Conservation (phyloP, 2,888 invertebrate species). For the Dryomyza anilis region DNA sequence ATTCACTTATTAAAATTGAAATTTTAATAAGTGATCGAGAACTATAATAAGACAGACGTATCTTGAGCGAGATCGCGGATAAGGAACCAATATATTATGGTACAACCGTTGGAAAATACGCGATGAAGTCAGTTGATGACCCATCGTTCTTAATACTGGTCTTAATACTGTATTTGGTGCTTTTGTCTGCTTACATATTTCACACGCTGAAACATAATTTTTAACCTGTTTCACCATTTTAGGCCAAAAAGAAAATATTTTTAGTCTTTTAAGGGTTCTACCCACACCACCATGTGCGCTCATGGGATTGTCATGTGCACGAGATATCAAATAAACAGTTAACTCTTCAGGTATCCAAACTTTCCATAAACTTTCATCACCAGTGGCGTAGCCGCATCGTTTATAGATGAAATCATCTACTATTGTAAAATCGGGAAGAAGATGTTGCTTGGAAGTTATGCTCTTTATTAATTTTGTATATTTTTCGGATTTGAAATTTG, state of each 20-base stretch:
- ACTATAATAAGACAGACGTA: constrained; percentile 13
- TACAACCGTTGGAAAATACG: neutral
- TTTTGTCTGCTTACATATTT: constrained; percentile 3
- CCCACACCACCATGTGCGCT: constrained; percentile 2
- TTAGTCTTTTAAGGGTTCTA: neutral
- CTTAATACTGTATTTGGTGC: constrained; percentile 2
- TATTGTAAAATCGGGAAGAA: constrained; percentile 7
- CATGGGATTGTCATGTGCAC: no score
- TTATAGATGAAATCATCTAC: constrained; percentile 13
- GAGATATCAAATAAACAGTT: neutral
- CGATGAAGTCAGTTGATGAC: neutral
- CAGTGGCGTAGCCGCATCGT: neutral
- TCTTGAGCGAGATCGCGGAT: constrained; percentile 2
- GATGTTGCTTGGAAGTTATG: neutral
- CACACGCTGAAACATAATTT: no score
- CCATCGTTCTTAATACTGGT: constrained; percentile 5
- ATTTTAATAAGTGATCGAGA: constrained; percentile 20
- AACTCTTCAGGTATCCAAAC: constrained; percentile 15
- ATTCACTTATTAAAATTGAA: constrained; percentile 13
- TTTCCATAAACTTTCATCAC: constrained; percentile 19
- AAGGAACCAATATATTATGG: neutral
- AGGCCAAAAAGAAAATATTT: no score
- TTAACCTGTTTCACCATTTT: no score
- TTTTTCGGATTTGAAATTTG: constrained; percentile 14
- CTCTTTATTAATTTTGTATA: constrained; percentile 10